A percentile compares a stretch with the other conserved stretches of the same genome.
Conservation (phyloP, 2,888 invertebrate genomes). For the Crematogaster levior region DNA sequence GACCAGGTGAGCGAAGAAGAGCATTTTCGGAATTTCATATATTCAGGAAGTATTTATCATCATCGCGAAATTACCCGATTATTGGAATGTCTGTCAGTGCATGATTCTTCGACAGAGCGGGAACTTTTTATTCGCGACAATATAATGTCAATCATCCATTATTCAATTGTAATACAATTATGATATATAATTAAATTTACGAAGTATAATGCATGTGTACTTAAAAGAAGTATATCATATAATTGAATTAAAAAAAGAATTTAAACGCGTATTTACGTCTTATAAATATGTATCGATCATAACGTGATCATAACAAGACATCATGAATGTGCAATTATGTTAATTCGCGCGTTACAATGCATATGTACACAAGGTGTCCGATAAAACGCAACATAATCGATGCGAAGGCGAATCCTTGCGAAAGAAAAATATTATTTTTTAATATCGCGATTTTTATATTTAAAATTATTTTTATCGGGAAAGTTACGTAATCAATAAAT, state of each 20-base stretch:
- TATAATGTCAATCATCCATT: too few relatives aligned
- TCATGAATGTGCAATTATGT: constrained; percentile 17
- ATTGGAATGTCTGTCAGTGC: not conserved
- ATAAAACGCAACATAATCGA: not conserved
- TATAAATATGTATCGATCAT: not conserved
- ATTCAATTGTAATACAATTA: not conserved
- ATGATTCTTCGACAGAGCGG: not conserved
- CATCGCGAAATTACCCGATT: constrained; percentile 3
- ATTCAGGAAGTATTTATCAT: constrained; percentile 16
- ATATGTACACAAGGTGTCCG: not conserved
- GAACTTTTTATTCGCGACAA: not conserved
- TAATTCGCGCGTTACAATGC: not conserved
- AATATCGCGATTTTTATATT: not conserved
- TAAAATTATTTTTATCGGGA: not conserved
- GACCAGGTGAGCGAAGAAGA: too few relatives aligned
- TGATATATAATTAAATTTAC: not conserved
- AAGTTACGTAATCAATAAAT: too few relatives aligned
- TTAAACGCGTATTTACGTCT: not conserved
- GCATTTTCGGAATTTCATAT: constrained; percentile 25
- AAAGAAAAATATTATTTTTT: not conserved
- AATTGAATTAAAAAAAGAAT: too few relatives aligned
- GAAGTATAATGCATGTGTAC: not conserved
- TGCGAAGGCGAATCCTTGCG: not conserved
- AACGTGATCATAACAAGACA: not conserved
- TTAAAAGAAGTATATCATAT: too few relatives aligned